Base-by-base conservation (phyloP, 2,888 invertebrate genomes). In the Nephrocerus scutellatus region DNA sequence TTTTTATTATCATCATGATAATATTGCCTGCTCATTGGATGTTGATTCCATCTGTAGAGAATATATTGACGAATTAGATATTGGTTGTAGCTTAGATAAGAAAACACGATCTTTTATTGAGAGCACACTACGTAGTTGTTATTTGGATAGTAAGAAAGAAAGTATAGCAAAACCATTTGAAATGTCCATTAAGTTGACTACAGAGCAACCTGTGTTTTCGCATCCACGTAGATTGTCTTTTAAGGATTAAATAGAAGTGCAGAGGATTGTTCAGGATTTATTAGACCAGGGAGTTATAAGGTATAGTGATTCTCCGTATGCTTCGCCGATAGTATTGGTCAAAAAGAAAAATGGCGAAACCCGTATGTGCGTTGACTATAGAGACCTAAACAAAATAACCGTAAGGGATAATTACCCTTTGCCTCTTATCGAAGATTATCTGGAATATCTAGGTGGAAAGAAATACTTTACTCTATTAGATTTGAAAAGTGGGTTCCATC, bases 401-500 rank as follows among this genome's bases (percentile, higher is more conserved):
- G 12, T 38, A 8, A 39, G 35, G 5, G 43, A 45, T 28, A 43
- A 45, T 12, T 45, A 41, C 28, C 43, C 45, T 1, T 5, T 45
- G 3, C 43, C 45, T 13, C 16, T 43, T 7, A 43, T 48, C 10
- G 41, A 47, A 5, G 36, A 39, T 23, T 29, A 20, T 19, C 8
- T 39, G 5, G 39, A 42, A 12, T 15, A 19, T 2, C 28, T 49
- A 12, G 20, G 31, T 7, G 39, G 31, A 12, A 51, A 51, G 19
- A 26, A 31, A 12, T 45, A 40, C 20, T 50, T 48, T 13, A 40
- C 43, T 8, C 9, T 36, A 5, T 36, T 50, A 5, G 49, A 50
- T 24, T 24, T 49, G 8, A 38, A 36, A 32, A 45, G 41, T 35
- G 49, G 47, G 16, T 48, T 46, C 21, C 33, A 42, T 21, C 49